These are phyloP conservation scores for Trisateles emortualis DNA, from an alignment of 2,888 invertebrate species.

Conservation along the genomic window DNA sequence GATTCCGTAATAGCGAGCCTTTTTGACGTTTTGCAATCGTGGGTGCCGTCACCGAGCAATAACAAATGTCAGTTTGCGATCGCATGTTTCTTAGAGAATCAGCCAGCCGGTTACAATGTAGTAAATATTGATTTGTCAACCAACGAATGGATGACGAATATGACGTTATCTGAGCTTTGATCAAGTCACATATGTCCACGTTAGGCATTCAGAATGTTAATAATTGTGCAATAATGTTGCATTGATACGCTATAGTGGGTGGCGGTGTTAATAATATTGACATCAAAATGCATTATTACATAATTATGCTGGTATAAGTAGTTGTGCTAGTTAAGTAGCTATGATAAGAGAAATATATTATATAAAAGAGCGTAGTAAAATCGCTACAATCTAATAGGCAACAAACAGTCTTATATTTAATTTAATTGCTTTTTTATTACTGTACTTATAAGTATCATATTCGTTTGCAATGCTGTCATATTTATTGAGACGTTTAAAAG, in stretches of 20 bases:
- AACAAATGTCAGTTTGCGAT: no score
- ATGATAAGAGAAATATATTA: conserved; percentile 18
- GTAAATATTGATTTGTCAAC: not conserved
- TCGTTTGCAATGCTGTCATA: not conserved
- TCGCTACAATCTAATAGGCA: conserved; percentile 51
- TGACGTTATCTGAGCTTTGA: not conserved
- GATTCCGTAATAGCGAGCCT: no score
- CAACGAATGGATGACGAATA: no score
- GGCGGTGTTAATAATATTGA: not conserved
- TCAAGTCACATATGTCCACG: not conserved
- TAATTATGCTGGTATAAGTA: conserved; percentile 41
- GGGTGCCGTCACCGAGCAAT: no score
- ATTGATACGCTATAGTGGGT: conserved; percentile 2
- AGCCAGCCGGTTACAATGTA: no score
- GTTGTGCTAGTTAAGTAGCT: conserved; percentile 24
- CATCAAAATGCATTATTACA: conserved; percentile 23
- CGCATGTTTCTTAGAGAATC: no score
- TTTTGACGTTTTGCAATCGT: no score
- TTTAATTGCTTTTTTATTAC: conserved; percentile 13
- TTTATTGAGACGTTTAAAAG: no score
- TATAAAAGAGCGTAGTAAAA: conserved; percentile 34
- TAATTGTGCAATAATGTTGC: not conserved
- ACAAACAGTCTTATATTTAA: conserved; percentile 50
- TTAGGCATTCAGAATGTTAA: not conserved
- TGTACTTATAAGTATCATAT: not conserved